These are phyloP conservation scores for Sphaerodactylus townsendi DNA, from an alignment of 2,113 vertebrate genomes.

Conservation along the genomic window DNA sequence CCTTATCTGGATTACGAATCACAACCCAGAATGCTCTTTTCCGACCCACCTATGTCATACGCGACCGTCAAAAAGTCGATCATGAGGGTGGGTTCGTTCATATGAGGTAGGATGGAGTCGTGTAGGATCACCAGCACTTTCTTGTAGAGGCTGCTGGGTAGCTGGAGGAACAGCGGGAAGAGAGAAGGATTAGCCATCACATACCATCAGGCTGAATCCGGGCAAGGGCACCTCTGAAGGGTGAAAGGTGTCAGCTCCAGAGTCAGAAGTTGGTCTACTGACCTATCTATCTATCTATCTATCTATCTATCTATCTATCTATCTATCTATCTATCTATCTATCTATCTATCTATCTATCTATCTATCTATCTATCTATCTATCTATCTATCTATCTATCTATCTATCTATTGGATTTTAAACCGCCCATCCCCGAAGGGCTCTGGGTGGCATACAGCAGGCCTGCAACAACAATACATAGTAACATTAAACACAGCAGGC, in stretches of 20 bases:
- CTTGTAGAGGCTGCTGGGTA: slow-evolving; percentile 88
- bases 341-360: too few species aligned
- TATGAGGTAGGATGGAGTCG: slow-evolving; percentile 88
- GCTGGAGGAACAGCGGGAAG: slow-evolving; percentile 63
- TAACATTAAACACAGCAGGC: too few species aligned
- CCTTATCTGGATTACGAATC: background rate
- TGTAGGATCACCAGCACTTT: slow-evolving; percentile 90
- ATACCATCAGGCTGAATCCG: background rate
- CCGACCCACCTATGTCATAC: slow-evolving; percentile 86
- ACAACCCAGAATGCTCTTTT: accelerated
- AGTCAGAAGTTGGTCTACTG: too few species aligned
- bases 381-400: too few species aligned
- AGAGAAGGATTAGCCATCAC: background rate
- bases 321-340: too few species aligned
- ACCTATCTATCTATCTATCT: too few species aligned
- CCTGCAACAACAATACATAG: too few species aligned
- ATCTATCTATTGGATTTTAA: too few species aligned
- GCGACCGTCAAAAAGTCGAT: slow-evolving; percentile 93
- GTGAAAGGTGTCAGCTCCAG: background rate
- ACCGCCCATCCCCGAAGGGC: too few species aligned
- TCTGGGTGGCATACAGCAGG: too few species aligned
- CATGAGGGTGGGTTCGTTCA: slow-evolving; percentile 91
- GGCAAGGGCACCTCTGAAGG: accelerated
- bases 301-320: too few species aligned
- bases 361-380: too few species aligned